A percentile compares a stretch with the other conserved stretches of the same genome.
phyloP scores from a whole-genome alignment of 2,888 invertebrate species.

The Lithophane ornitopus region DNA sequence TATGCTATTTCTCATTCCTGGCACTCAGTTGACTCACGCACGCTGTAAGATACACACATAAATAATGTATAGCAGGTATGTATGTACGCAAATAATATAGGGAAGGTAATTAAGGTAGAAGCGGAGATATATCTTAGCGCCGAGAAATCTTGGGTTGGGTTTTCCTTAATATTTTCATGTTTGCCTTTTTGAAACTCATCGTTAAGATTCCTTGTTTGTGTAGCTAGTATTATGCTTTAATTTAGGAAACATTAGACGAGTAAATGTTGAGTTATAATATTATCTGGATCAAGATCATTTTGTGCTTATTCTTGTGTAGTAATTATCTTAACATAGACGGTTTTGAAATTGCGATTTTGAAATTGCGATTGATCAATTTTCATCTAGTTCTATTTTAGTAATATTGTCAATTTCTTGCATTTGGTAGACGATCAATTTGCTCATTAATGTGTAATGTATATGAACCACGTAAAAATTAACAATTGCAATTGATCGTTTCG shows the following conservation, averaged over 20 bases:
- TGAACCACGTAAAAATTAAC: too few relatives aligned
- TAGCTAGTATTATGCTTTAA: background rate
- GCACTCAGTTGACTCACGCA: conserved; percentile 29
- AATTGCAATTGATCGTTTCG: too few relatives aligned
- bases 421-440: too few relatives aligned
- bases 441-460: too few relatives aligned
- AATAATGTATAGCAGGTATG: conserved; percentile 21
- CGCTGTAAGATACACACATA: conserved; percentile 37
- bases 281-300: background rate
- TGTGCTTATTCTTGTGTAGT: background rate
- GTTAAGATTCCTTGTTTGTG: conserved; percentile 11
- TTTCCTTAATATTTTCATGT: conserved; percentile 20
- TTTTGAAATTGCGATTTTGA: too few relatives aligned
- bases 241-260: background rate
- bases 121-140: conserved; percentile 3
- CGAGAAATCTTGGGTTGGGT: background rate
- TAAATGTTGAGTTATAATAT: background rate
- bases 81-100: conserved; percentile 43
- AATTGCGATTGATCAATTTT: too few relatives aligned
- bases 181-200: conserved; percentile 20
- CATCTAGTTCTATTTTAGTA: too few relatives aligned
- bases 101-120: conserved; percentile 44
- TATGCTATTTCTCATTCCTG: conserved; percentile 3
- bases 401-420: too few relatives aligned
- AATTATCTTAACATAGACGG: background rate